Percentiles rank a stretch among this genome's conserved stretches.
Conservation (phyloP, 2,888 invertebrate species). For the Trissolcus japonicus region DNA sequence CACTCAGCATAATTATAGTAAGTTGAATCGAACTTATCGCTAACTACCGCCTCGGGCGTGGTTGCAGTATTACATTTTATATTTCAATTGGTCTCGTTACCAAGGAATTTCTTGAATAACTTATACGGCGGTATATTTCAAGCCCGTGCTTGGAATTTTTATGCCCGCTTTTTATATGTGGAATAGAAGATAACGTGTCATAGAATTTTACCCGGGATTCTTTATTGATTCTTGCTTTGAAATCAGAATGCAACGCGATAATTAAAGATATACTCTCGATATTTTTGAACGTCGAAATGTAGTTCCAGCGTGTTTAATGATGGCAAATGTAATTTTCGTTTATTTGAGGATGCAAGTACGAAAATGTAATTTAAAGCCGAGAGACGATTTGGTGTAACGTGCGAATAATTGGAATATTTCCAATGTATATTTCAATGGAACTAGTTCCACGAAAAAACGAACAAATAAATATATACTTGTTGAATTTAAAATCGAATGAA, state of each 20-base stretch:
- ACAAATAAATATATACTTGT: no score
- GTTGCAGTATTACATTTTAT: conserved; percentile 48
- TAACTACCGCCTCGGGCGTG: conserved; percentile 36
- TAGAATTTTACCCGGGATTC: conserved; percentile 20
- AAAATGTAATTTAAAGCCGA: conserved; percentile 16
- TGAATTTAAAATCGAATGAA: neutral
- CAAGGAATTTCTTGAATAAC: conserved; percentile 50
- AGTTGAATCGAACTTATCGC: conserved; percentile 42
- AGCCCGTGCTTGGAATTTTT: conserved; percentile 36
- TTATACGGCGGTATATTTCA: conserved; percentile 38
- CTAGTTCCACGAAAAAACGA: neutral
- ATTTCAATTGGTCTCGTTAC: conserved; percentile 52
- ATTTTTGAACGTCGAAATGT: conserved; percentile 7
- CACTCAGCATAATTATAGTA: conserved; percentile 34
- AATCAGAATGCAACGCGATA: conserved; percentile 14
- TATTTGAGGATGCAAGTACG: conserved; percentile 7
- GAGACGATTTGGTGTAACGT: conserved; percentile 3
- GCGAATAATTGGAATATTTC: conserved; percentile 5
- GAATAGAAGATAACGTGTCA: conserved; percentile 27
- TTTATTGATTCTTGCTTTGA: conserved; percentile 14
- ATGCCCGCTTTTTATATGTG: conserved; percentile 27
- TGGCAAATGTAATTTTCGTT: conserved; percentile 10
- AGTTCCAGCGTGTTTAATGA: neutral
- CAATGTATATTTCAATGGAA: conserved; percentile 6
- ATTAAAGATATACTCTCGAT: conserved; percentile 20